Base-by-base conservation (phyloP, 2,113 vertebrate species). In the Emydocephalus ijimae region DNA sequence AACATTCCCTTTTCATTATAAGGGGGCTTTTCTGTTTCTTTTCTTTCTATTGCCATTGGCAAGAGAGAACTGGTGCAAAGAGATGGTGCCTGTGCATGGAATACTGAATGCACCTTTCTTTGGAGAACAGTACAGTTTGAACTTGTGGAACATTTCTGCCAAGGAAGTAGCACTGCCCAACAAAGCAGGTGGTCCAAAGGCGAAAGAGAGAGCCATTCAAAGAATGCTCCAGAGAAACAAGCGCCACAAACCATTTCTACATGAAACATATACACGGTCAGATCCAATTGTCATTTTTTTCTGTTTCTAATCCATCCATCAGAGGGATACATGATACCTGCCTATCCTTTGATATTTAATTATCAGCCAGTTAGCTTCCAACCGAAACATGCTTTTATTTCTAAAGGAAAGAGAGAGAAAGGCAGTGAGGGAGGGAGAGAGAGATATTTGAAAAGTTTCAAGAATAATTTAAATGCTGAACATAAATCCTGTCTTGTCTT, bases 181-280 rank as follows among this genome's bases (percentile, higher is more conserved):
- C 95, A 96, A 96, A 96, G 97, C 96, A 98, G 97, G 97, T 97
- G 97, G 97, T 97, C 97, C 95, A 92, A 89, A 93, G 90, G 88
- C 94, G 96, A 94, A 96, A 97, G 95, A 93, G 92, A 92, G 48
- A 93, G 87, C 93, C 90, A 94, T 96, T 96, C 64, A 96, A 92
- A 88, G 89, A 81, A 57, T 2, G 23, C 64, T 88, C 48, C 3
- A 95, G 95, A 95, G 92, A 89, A 95, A 94, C 0, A 1, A 95
- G 96, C 90, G 96, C 94, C 93, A 92, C 91, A 0, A 0, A 23
- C 81, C 24, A 34, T 93, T 88, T 74, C 92, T 61, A 34, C 61
- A 39, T 0, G 48, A 91, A 95, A 89, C 39, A 90, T 93, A 81
- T 91, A 59, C 48, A 92, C 26, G 0, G 89, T 85, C 92, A 90